A percentile compares a stretch with the other conserved stretches of the same genome.
Conservation (phyloP, 2,797 vertebrate species). For the Notolepis coatsorum region DNA sequence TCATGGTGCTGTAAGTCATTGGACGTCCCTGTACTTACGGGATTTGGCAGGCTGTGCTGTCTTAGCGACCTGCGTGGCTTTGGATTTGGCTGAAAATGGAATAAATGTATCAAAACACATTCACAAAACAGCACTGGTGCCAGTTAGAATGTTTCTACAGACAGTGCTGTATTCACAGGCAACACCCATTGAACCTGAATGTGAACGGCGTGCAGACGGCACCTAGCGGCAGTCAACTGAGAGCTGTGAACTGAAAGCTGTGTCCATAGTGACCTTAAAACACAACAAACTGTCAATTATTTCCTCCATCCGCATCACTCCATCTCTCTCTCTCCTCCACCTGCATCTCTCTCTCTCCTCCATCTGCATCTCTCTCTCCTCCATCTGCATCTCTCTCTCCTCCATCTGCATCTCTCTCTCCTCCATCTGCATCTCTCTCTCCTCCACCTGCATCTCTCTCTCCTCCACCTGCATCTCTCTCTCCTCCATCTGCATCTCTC, state of each 20-base stretch:
- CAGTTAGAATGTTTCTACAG: no score
- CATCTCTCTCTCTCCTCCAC: no score
- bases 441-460: no score
- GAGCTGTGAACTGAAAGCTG: not conserved
- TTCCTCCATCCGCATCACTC: not conserved
- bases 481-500: no score
- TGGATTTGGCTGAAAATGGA: conserved; percentile 7
- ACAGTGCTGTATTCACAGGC: not conserved
- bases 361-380: no score
- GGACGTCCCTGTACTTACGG: not conserved
- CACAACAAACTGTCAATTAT: not conserved
- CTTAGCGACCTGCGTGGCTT: not conserved
- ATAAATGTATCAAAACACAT: not conserved
- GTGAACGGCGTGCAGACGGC: not conserved
- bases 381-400: no score
- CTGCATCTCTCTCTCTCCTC: no score
- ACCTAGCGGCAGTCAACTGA: not conserved
- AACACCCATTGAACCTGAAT: not conserved
- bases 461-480: no score
- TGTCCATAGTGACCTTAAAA: not conserved
- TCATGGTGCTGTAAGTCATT: no score
- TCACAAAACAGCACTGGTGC: not conserved
- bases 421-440: no score
- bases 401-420: no score
- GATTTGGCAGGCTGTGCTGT: conserved; percentile 4